These are phyloP conservation scores for Engraulis encrasicolus DNA, from an alignment of 2,113 vertebrate species.

Conservation along the genomic window DNA sequence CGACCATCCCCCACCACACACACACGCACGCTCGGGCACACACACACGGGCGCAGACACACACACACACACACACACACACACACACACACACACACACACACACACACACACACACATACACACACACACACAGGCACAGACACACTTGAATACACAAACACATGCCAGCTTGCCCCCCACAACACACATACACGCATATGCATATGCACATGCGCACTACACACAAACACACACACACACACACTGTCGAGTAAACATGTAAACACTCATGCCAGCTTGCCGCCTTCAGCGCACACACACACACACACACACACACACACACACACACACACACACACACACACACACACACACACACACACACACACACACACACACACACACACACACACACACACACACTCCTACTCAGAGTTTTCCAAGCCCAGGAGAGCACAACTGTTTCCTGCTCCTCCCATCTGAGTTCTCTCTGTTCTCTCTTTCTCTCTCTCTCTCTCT, in stretches of 20 bases:
- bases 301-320: slow-evolving; percentile 31
- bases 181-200: slow-evolving; percentile 23
- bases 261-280: slow-evolving; percentile 34
- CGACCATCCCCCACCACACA: slow-evolving; percentile 48
- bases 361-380: slow-evolving; percentile 32
- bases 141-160: not conserved
- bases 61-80: slow-evolving; percentile 35
- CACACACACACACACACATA: slow-evolving; percentile 23
- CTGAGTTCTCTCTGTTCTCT: too few relatives aligned
- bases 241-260: slow-evolving; percentile 44
- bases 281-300: slow-evolving; percentile 24
- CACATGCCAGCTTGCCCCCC: not conserved
- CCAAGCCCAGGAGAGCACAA: slow-evolving; percentile 39
- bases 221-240: slow-evolving; percentile 31
- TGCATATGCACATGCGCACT: too few relatives aligned
- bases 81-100: slow-evolving; percentile 37
- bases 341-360: too few relatives aligned
- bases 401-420: slow-evolving; percentile 51
- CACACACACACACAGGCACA: slow-evolving; percentile 19
- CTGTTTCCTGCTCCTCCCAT: not conserved
- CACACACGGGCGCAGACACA: slow-evolving; percentile 40
- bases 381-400: not conserved
- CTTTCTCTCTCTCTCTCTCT: not conserved
- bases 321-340: not conserved
- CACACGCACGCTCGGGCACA: slow-evolving; percentile 2